Conservation (phyloP, 2,888 invertebrate genomes). For the Meta bourneti region DNA sequence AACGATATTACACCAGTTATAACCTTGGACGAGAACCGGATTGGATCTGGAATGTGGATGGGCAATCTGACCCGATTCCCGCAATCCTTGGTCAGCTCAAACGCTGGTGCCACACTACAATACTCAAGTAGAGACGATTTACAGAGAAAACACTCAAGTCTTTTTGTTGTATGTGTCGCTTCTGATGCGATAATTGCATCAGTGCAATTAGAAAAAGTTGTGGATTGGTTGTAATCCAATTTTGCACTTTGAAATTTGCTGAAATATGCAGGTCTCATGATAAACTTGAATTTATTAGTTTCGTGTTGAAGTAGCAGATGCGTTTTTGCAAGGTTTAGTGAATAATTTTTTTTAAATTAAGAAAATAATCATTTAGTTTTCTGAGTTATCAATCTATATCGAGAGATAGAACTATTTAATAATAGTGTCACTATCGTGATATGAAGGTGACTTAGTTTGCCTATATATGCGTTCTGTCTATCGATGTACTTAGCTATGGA, state of each 20-base stretch:
- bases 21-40: conserved; percentile 59
- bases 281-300: too few relatives aligned
- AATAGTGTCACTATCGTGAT: too few relatives aligned
- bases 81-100: conserved; percentile 67
- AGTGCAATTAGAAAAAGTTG: neutral
- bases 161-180: neutral
- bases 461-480: too few relatives aligned
- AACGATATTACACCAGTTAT: conserved; percentile 66
- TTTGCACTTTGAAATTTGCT: neutral
- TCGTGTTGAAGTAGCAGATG: too few relatives aligned
- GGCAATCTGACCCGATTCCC: conserved; percentile 24
- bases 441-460: too few relatives aligned
- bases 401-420: too few relatives aligned
- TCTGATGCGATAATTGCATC: neutral
- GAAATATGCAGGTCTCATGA: neutral
- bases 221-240: neutral
- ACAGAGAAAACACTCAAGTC: neutral
- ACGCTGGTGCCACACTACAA: conserved; percentile 65
- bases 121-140: conserved; percentile 22
- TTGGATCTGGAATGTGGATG: conserved; percentile 17
- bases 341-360: too few relatives aligned
- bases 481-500: too few relatives aligned
- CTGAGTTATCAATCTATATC: too few relatives aligned
- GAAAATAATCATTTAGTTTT: too few relatives aligned
- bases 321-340: too few relatives aligned